Base-by-base conservation (phyloP, 2,797 vertebrate genomes). In the Enteromius radiatus region DNA sequence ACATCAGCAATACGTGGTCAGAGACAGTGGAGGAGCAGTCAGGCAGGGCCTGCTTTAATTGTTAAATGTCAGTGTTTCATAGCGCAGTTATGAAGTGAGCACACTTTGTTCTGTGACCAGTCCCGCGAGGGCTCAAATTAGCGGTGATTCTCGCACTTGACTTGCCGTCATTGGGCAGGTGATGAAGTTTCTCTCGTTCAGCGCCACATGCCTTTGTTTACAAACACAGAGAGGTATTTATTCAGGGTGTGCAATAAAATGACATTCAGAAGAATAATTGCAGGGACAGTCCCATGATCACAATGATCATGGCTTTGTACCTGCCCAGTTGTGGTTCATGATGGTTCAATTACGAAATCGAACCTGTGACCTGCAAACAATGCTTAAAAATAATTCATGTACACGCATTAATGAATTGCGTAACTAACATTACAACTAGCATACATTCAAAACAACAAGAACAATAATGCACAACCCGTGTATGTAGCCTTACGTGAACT, bases 71-170 rank as follows among this genome's bases (percentile, higher is more conserved):
- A n/a, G 47, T 75, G 21, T 47, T 15, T 64, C 26, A 56, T 5
- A n/a, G 45, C 45, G 41, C 5, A 43, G 59, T 54, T 59, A 65
- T 43, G 54, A 21, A 43, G 61, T 28, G 64, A 56, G 17, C 33
- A 36, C 38, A 17, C 28, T 36, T 54, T 69, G 63, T 70, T 69
- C 52, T 11, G 1, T 6, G 65, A 3, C 14, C 12, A 33, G 33
- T 81, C 28, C 41, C 56, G 1, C 5, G n/a, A 5, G 76, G 33
- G 33, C n/a, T 82, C 73, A 86, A 65, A 90, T 90, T 33, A 88
- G 71, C 68, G 82, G 88, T 4, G 87, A 91, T 79, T 91, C 85
- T 8, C 8, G 78, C 23, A 86, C 78, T 33, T 74, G 61, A 31
- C 3, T 36, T 3, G 31, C 59, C 31, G 80, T 36, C 47, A 59